phyloP scores from a whole-genome alignment of 1,140 invertebrate species.

The Potamilus streckersoni region DNA sequence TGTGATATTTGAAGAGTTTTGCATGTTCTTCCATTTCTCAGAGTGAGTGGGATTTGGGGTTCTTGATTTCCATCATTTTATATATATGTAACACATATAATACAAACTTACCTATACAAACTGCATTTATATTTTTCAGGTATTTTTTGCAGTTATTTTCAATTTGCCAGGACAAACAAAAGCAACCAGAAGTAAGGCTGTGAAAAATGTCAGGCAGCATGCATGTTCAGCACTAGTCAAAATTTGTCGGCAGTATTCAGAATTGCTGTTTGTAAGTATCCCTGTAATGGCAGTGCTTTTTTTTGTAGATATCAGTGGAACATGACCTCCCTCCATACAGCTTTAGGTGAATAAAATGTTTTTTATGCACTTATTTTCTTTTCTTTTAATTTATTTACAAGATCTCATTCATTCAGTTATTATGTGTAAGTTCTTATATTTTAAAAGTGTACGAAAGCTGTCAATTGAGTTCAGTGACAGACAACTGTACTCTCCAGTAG shows the following conservation, averaged over 20 bases:
- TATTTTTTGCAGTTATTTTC: slow-evolving; percentile 85
- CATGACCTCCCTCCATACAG: no score
- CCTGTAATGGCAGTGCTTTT: background rate
- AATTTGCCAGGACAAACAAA: slow-evolving; percentile 75
- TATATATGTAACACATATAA: no score
- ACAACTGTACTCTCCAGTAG: no score
- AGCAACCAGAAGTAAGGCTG: slow-evolving; percentile 76
- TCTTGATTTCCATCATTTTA: no score
- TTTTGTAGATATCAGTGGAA: no score
- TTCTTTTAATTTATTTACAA: background rate
- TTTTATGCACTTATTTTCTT: slow-evolving; percentile 53
- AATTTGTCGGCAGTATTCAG: slow-evolving; percentile 86
- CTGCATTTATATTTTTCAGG: slow-evolving; percentile 62
- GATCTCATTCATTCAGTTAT: background rate
- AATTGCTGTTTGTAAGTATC: slow-evolving; percentile 69
- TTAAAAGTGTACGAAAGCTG: no score
- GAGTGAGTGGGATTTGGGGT: no score
- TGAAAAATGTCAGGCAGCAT: slow-evolving; percentile 88
- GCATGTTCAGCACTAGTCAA: slow-evolving; percentile 91
- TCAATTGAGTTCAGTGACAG: no score
- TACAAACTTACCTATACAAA: no score
- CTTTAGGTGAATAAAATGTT: background rate
- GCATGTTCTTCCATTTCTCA: no score
- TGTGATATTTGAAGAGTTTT: no score
- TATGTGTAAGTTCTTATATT: background rate